Evolutionary conservation across 1,140 invertebrate species (phyloP), one percentile per base, ranked within the genome.

Genomic region (Megalopta genalis): DNA sequence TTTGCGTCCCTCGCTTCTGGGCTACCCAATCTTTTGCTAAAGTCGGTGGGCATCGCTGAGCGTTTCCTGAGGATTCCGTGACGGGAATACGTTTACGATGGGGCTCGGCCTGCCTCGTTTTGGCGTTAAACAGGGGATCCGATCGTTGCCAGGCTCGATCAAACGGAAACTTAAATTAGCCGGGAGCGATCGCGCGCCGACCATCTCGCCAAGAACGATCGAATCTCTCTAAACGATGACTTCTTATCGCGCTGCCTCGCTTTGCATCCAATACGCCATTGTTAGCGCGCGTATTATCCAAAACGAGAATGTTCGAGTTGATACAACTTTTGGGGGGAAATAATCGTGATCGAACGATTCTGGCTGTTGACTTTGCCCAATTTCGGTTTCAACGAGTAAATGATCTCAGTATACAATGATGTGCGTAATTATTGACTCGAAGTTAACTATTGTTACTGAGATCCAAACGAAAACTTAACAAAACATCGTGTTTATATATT

Each of bases 21-120:
- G 68, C 86, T 85, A 57, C 69, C 84, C 80, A 86, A 77, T 87
- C 87, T 83, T 72, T 85, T 90, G 74, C 88, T 87, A 82, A 92
- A 90, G 83, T 91, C 89, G 63, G 90, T 91, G 72, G 91, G 88
- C 88, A 90, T 90, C 52, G 91, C 86, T 59, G 86, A 82, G 80
- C 90, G 88, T 73, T 91, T 92, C 90, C 91, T 93, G 86, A 65
- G 65, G 77, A 79, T 79, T 67, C 77, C 77, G 77, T 79, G 70
- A 74, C 71, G 77, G 67, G 79, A 82, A 82, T 85, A 84, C 82
- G 83, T 85, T 85, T 77, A 85, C 78, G 32, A 32, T 32, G 32
- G 1, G 63, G 49, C 57, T 54, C 52, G 57, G 18, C 54, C 2
- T 21, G 54, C 8, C 49, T 52, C 49, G 42, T 46, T 21, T 10